Conservation (phyloP, 2,888 invertebrate species). For the Ophioninae sp. region DNA sequence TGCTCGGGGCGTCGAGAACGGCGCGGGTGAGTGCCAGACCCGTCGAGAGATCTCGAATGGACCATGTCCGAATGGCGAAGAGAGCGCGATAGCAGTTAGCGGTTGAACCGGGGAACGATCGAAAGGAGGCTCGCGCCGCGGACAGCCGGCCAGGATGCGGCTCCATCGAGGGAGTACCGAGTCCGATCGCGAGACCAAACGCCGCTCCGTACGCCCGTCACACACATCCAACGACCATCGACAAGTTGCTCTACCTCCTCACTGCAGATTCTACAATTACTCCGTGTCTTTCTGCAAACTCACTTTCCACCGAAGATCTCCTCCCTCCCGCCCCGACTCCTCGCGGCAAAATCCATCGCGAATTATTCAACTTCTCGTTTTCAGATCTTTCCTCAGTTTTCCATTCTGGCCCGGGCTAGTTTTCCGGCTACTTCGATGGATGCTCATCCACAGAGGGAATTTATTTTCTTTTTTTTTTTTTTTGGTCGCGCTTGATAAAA, state of each 20-base stretch:
- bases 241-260: slow-evolving; percentile 75
- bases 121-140: slow-evolving; percentile 40
- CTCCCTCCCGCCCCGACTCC: slow-evolving; percentile 26
- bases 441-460: not conserved
- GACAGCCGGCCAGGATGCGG: slow-evolving; percentile 44
- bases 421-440: not conserved
- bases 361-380: not conserved
- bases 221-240: slow-evolving; percentile 69
- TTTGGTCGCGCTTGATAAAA: too few species aligned
- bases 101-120: slow-evolving; percentile 26
- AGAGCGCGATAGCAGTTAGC: slow-evolving; percentile 10
- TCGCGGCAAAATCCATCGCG: slow-evolving; percentile 9
- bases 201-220: slow-evolving; percentile 67
- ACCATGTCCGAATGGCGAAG: slow-evolving; percentile 24
- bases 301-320: slow-evolving; percentile 55
- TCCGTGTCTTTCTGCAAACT: slow-evolving; percentile 76
- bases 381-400: not conserved
- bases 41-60: slow-evolving; percentile 39
- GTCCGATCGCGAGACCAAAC: slow-evolving; percentile 26
- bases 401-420: not conserved
- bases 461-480: too few species aligned
- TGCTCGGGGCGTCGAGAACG: slow-evolving; percentile 47
- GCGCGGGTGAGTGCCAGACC: slow-evolving; percentile 47
- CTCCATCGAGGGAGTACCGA: slow-evolving; percentile 45
- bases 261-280: slow-evolving; percentile 79